Base-by-base conservation (phyloP, 2,888 invertebrate species). In the Drosophila demipolita region DNA sequence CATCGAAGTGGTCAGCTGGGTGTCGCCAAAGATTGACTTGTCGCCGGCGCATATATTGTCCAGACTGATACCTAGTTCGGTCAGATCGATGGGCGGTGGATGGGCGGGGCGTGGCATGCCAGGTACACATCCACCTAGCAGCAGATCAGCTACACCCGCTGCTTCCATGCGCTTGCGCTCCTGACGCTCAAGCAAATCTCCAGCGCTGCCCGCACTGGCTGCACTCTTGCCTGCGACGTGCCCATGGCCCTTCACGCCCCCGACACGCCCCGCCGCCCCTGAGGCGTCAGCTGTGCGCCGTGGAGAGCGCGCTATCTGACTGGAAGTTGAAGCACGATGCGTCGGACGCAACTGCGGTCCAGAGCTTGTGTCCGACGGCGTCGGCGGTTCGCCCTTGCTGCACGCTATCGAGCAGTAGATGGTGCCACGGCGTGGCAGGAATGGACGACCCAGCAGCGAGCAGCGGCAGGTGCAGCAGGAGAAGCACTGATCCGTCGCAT, bases 361-460 rank as follows among this genome's bases (percentile, higher is more conserved):
- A 0, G 97, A 97, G 78, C 96, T 97, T 12, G 91, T 91, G 90
- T 97, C 97, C 0, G 96, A 96, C 0, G 97, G 97, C 89, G 97
- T 97, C 8, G 97, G 97, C 0, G 97, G 97, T 92, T 97, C 97
- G 0, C 97, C 97, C 93, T 97, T 97, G 77, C 98, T 98, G 92
- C 99, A 99, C 2, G 97, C 97, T 82, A 98, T 97, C 32, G 98
- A 98, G 93, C 99, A 99, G 93, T 97, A 99, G 86, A 99, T 98
- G 66, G 97, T 97, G 48, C 98, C 98, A 80, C 98, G 95, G 9
- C 98, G 95, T 0, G 99, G 98, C 73, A 99, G 93, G 93, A 99
- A 99, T 1, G 98, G 98, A 54, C 98, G 95, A 1, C 98, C 98
- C 58, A 98, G 94, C 35, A 96, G 92, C 66, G 94, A 95, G 66